These are phyloP conservation scores for Sturnus vulgaris DNA, from an alignment of 2,113 vertebrate genomes.

Conservation along the genomic window DNA sequence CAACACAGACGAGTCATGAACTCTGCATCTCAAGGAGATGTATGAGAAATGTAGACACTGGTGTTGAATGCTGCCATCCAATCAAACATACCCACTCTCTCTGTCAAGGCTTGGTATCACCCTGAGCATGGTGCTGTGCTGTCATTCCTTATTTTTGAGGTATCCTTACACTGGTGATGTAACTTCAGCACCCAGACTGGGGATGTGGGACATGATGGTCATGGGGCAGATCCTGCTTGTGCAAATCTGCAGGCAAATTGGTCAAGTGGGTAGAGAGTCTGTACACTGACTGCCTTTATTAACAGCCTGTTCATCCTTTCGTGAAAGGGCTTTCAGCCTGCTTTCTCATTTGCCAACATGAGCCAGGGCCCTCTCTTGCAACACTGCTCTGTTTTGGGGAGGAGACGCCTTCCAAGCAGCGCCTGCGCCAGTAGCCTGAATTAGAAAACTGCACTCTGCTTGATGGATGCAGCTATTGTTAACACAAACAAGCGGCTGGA, in stretches of 20 bases:
- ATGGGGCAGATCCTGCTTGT: neutral
- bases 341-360: neutral
- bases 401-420: neutral
- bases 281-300: fast-evolving
- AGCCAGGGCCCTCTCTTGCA: neutral
- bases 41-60: neutral
- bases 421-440: neutral
- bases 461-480: slow-evolving; percentile 29
- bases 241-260: too few species aligned
- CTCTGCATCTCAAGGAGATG: neutral
- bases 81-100: neutral
- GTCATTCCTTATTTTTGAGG: neutral
- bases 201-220: fast-evolving
- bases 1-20: fast-evolving
- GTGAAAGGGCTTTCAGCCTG: neutral
- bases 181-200: neutral
- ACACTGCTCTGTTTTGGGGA: neutral
- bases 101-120: neutral
- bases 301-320: neutral
- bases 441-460: neutral
- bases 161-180: fast-evolving
- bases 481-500: neutral
- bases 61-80: neutral
- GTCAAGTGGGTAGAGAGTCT: neutral
- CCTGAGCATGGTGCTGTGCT: neutral